Percentiles rank a stretch among this genome's conserved stretches.
phyloP scores from a whole-genome alignment of 2,797 vertebrate genomes.

The Heteromormyrus szaboi region DNA sequence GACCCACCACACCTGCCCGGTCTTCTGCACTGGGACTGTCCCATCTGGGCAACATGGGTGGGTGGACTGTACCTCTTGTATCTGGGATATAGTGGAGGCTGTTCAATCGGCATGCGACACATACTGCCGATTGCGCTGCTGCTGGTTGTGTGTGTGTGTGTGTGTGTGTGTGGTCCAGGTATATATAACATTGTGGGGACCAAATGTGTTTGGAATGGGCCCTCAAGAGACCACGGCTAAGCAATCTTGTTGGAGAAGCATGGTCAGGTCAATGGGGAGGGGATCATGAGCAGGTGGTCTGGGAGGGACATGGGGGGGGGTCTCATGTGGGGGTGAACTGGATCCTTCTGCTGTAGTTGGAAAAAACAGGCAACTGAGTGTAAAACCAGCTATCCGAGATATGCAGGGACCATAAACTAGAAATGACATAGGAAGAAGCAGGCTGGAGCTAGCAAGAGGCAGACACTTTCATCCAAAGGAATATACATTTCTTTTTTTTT shows the following conservation, averaged over 20 bases:
- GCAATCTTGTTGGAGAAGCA: constrained; percentile 44
- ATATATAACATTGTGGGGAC: neutral
- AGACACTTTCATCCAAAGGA: neutral
- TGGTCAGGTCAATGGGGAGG: constrained; percentile 34
- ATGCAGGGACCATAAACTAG: neutral
- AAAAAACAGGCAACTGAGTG: neutral
- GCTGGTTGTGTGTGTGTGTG: constrained; percentile 27
- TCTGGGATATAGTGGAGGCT: neutral
- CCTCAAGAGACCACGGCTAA: constrained; percentile 44
- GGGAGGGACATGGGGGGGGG: neutral
- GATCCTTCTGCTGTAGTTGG: neutral
- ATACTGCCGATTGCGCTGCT: constrained; percentile 66
- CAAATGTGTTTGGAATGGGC: neutral
- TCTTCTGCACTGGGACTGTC: constrained; percentile 71
- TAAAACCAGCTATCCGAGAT: neutral
- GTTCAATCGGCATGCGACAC: neutral
- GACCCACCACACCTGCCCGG: constrained; percentile 74
- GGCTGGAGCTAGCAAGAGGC: neutral
- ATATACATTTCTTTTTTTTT: neutral
- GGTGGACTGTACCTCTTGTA: constrained; percentile 44
- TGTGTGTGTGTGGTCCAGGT: neutral
- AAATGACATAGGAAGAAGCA: neutral
- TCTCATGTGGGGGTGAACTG: neutral
- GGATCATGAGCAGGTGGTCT: constrained; percentile 21
- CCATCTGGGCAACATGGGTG: constrained; percentile 80